Conservation (phyloP, 1,140 invertebrate genomes). For the Drosophila willistoni region DNA sequence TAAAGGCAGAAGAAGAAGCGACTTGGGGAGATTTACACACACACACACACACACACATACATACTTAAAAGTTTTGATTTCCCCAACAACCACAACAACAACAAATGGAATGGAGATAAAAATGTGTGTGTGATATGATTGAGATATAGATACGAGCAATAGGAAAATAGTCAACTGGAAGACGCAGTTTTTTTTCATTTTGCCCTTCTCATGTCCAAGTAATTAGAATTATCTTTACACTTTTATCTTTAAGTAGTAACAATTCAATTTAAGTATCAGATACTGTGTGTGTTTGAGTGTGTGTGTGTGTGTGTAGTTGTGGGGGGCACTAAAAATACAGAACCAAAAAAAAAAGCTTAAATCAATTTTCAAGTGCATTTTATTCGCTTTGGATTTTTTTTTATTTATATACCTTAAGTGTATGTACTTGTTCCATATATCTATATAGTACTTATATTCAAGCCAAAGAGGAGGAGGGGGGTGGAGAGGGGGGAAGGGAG, state of each 20-base stretch:
- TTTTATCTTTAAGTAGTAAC: conserved; percentile 14
- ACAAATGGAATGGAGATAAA: too few species aligned
- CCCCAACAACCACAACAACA: too few species aligned
- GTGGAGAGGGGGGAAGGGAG: background rate
- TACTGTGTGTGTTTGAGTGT: too few species aligned
- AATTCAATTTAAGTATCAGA: background rate
- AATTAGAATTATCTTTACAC: conserved; percentile 5
- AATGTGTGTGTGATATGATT: too few species aligned
- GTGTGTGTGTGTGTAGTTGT: too few species aligned
- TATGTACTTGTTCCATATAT: background rate
- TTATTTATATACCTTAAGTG: background rate
- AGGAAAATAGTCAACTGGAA: background rate
- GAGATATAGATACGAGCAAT: conserved; percentile 1
- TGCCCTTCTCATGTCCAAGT: conserved; percentile 6
- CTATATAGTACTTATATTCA: background rate
- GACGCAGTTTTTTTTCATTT: background rate
- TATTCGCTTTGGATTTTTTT: background rate
- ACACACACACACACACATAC: too few species aligned
- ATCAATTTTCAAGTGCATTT: background rate
- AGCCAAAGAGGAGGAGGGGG: background rate
- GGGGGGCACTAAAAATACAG: background rate
- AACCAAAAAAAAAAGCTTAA: background rate
- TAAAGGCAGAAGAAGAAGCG: background rate
- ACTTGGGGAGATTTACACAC: background rate
- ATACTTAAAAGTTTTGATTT: too few species aligned